Base-by-base conservation (phyloP, 2,113 vertebrate genomes). In the Paratilapia polleni region DNA sequence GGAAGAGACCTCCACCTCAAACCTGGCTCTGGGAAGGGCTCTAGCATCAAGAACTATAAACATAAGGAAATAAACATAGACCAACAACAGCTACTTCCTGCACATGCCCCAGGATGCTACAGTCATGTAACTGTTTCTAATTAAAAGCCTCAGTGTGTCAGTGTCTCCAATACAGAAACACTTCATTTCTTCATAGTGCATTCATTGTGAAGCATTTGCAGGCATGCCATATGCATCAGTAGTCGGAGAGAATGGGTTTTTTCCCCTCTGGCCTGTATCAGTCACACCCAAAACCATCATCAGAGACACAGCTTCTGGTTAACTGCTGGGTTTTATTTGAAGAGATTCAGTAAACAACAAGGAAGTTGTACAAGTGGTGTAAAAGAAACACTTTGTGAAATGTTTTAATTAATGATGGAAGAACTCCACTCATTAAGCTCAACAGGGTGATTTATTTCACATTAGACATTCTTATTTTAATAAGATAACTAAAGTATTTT, bases 321-420 rank as follows among this genome's bases (percentile, higher is more conserved):
- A 7, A 24, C 36, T n/a, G 8, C n/a, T 28, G 41, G 2, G 43
- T 68, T 52, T 47, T 4, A 70, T 49, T 70, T 70, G 24, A 28
- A 20, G 24, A 73, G 24, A 52, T 20, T 73, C 0, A 0, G 0
- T 43, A 70, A 28, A 49, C 19, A 12, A 10, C 5, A 28, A 49
- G 15, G 12, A 68, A 49, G 41, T 4, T 41, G 3, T 34, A 34
- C 6, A 3, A 34, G 6, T 34, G 34, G 34, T 34, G 34, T 36
- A 8, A 36, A 36, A 8, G 36, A 36, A 36, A 36, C 36, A 36
- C 36, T 36, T 36, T 36, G 36, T 36, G 36, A 36, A 36, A 36
- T 36, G 36, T 36, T 36, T 36, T 5, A 8, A 36, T 36, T 36
- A 36, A 6, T 36, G 36, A 6, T 8, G 28, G 28, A 31, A 36